Base-by-base conservation (phyloP, 1,140 invertebrate species). In the Drosophila pseudoananassae region DNA sequence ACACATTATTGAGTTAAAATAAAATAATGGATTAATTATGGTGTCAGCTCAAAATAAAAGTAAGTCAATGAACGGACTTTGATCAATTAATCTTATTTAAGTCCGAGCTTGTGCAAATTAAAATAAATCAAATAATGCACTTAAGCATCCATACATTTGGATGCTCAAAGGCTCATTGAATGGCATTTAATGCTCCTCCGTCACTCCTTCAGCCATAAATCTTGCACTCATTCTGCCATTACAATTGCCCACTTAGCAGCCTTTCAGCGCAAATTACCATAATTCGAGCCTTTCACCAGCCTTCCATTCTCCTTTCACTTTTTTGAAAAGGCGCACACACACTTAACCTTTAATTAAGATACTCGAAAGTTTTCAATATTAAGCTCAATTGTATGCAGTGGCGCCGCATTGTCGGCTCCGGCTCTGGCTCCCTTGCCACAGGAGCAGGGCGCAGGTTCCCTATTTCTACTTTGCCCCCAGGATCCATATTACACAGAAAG, bases 311-410 rank as follows among this genome's bases (percentile, higher is more conserved):
- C 72, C 51, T 77, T 82, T 81, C 73, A 68, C 76, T 81, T 76
- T 80, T 79, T 77, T 46, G 63, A 85, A 80, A 80, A 80, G 81
- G 73, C 72, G 64, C 72, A 53, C 66, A 71, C 64, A 69, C 81
- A 84, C 81, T 85, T 85, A 85, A 85, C 81, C 81, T 85, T 85
- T 85, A 85, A 85, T 85, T 85, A 85, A 85, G 81, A 85, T 85
- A 85, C 81, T 85, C 81, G 60, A 85, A 85, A 85, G 63, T 85
- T 85, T 85, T 85, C 81, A 85, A 85, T 85, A 85, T 85, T 85
- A 79, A 76, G 68, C 81, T 60, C 59, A 75, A 73, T 66, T 85
- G 81, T 77, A 72, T 58, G 81, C 66, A 72, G 46, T 56, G 80
- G 80, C 80, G 81, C 73, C 81, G 53, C 63, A 63, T 69, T 85